phyloP scores from a whole-genome alignment of 2,113 vertebrate species.

The Planiliza haematocheilus region DNA sequence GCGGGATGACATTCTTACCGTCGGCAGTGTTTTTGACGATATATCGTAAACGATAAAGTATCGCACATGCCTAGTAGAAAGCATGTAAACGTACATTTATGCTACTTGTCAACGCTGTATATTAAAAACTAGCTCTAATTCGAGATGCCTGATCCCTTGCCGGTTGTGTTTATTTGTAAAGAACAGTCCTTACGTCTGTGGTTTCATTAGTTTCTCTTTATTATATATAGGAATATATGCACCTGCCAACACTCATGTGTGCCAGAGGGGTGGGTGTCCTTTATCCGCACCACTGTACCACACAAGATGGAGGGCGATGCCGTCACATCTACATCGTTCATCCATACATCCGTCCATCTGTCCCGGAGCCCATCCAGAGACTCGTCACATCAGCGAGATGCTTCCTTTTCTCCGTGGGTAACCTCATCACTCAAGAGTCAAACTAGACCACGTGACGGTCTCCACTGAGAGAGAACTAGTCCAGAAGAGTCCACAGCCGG shows the following conservation, averaged over 20 bases:
- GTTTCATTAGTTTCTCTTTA: conserved; percentile 10
- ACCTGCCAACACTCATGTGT: background rate
- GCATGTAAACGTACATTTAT: no score
- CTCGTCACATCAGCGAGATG: background rate
- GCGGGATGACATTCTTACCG: no score
- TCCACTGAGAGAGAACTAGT: background rate
- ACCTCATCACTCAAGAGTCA: background rate
- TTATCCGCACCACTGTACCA: background rate
- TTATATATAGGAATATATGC: background rate
- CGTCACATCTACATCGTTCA: background rate
- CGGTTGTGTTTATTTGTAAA: background rate
- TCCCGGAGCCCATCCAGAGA: background rate
- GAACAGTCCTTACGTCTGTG: background rate
- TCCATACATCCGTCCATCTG: background rate
- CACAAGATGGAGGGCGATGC: background rate
- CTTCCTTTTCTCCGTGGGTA: background rate
- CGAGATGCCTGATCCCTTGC: background rate
- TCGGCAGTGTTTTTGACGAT: no score
- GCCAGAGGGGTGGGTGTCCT: no score
- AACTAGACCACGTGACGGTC: background rate
- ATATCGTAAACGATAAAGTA: no score
- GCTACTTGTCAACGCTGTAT: no score
- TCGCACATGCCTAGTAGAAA: no score
- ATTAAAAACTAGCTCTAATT: no score
- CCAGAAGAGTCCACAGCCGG: background rate